Conservation (phyloP, 2,888 invertebrate genomes). For the Lasioglossum marginatum region DNA sequence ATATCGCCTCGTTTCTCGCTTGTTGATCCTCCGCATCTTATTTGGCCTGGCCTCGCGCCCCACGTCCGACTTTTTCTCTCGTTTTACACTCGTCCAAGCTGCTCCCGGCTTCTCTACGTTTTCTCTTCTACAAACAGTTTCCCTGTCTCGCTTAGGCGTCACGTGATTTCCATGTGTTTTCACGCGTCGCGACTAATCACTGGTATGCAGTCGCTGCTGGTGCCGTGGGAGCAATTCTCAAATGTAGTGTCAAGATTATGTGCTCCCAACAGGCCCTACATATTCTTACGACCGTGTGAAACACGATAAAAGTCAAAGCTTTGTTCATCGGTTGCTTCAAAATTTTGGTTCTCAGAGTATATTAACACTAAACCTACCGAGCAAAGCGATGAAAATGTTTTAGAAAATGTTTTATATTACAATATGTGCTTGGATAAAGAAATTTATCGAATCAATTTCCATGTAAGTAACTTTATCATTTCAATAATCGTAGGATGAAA, state of each 20-base stretch:
- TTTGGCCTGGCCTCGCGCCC: not conserved
- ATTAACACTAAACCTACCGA: too few species aligned
- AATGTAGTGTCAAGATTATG: not conserved
- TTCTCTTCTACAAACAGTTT: constrained; percentile 4
- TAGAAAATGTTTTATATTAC: too few species aligned
- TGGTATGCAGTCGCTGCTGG: not conserved
- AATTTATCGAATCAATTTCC: too few species aligned
- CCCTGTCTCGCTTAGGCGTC: not conserved
- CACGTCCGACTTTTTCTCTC: not conserved
- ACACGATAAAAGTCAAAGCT: not conserved
- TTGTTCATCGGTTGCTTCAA: not conserved
- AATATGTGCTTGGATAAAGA: too few species aligned
- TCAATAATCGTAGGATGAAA: too few species aligned
- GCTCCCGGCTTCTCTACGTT: not conserved
- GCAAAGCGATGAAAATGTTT: too few species aligned
- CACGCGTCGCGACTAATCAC: constrained; percentile 7
- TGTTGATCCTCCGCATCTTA: not conserved
- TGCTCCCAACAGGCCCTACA: not conserved
- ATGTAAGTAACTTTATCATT: too few species aligned
- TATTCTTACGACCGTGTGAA: not conserved
- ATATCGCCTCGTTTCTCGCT: constrained; percentile 14
- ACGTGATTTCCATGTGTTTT: constrained; percentile 2
- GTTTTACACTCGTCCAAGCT: not conserved
- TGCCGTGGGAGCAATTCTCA: not conserved
- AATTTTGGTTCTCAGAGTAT: too few species aligned